Percentiles rank a stretch among this genome's conserved stretches.
These are phyloP conservation scores for Marisa cornuarietis DNA, from an alignment of 1,140 invertebrate genomes.

Conservation along the genomic window DNA sequence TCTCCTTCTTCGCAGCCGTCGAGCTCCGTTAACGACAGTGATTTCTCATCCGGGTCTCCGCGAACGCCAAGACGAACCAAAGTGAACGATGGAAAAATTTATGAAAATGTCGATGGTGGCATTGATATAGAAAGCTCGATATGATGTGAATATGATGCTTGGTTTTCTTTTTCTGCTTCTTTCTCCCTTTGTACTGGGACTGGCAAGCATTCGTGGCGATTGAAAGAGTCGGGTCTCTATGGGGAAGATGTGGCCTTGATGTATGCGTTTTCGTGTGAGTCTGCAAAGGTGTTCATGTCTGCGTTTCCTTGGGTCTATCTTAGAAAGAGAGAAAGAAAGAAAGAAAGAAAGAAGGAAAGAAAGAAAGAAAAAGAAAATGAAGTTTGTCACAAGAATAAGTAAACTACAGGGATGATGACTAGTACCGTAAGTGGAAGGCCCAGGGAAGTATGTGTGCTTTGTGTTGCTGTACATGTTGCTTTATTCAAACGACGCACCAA, in stretches of 20 bases:
- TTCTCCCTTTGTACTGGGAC: too few species aligned
- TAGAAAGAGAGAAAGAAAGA: too few species aligned
- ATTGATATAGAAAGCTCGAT: slow-evolving; percentile 47
- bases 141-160: slow-evolving; percentile 17
- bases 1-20: slow-evolving; percentile 16
- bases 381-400: too few species aligned
- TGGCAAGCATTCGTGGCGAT: too few species aligned
- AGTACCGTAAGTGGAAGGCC: too few species aligned
- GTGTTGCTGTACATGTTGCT: too few species aligned
- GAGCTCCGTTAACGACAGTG: slow-evolving; percentile 26
- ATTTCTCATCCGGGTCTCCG: slow-evolving; percentile 6
- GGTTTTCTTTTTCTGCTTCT: too few species aligned
- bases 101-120: slow-evolving; percentile 42
- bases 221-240: neutral
- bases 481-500: too few species aligned
- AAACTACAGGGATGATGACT: too few species aligned
- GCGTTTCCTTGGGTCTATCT: neutral
- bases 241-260: neutral
- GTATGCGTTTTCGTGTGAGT: neutral
- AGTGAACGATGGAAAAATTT: slow-evolving; percentile 45
- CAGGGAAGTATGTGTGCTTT: too few species aligned
- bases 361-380: too few species aligned
- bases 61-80: slow-evolving; percentile 27
- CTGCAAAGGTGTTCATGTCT: neutral
- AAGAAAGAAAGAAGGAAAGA: too few species aligned